Percentiles rank a stretch among this genome's conserved stretches.
phyloP scores from a whole-genome alignment of 2,797 vertebrate species.

The Pterois miles region DNA sequence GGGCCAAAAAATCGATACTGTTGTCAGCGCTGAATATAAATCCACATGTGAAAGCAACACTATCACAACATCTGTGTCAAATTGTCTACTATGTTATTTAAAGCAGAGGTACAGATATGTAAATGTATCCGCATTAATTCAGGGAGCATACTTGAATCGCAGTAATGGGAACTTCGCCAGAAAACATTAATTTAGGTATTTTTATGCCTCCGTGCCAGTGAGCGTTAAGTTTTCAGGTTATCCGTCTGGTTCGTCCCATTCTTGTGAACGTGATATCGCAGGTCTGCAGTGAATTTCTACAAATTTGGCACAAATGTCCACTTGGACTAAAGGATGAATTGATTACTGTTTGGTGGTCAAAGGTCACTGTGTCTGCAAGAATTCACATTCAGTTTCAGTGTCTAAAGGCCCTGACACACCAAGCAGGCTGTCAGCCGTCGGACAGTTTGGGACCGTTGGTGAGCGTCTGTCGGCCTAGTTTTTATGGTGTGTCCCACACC shows the following conservation, averaged over 20 bases:
- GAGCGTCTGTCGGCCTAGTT: too few species aligned
- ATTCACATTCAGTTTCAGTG: not conserved
- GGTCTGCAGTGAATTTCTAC: too few species aligned
- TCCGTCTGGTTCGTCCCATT: not conserved
- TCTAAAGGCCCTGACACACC: not conserved
- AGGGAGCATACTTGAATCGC: slow-evolving; percentile 4
- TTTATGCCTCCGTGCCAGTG: not conserved
- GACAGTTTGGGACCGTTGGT: too few species aligned
- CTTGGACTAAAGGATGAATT: too few species aligned
- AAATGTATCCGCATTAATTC: not conserved
- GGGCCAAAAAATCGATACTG: slow-evolving; percentile 30
- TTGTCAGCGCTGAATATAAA: slow-evolving; percentile 41
- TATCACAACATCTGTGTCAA: slow-evolving; percentile 9
- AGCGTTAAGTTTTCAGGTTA: not conserved
- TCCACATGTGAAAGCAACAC: not conserved
- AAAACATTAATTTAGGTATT: not conserved
- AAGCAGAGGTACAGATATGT: not conserved
- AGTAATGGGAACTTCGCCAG: not conserved
- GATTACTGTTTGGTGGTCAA: not conserved
- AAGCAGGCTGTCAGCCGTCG: too few species aligned
- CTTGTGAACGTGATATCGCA: too few species aligned
- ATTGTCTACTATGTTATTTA: not conserved
- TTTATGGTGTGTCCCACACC: too few species aligned
- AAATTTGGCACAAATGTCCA: too few species aligned
- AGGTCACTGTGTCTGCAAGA: not conserved